Evolutionary conservation across 2,113 vertebrate species (phyloP).

Genomic region (Perognathus longimembris): DNA sequence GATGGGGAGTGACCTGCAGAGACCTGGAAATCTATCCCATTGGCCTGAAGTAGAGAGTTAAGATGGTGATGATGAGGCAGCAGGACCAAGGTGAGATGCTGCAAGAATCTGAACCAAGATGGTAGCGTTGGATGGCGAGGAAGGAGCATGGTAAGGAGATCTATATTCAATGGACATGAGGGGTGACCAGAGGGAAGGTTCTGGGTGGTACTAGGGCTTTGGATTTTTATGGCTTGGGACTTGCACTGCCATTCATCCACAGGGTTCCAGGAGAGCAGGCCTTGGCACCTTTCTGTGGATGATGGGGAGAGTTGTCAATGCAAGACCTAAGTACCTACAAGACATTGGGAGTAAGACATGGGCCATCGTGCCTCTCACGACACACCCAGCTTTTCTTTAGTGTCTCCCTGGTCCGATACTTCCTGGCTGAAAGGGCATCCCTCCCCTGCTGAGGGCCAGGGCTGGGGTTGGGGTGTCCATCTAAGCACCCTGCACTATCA

Average conservation of each 20-base stretch:
- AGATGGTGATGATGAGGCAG: fast-evolving
- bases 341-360: neutral
- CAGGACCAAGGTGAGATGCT: neutral
- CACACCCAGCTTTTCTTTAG: neutral
- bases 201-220: neutral
- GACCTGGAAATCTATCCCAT: too few relatives aligned
- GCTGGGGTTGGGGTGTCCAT: neutral
- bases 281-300: neutral
- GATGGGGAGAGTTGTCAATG: neutral
- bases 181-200: neutral
- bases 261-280: neutral
- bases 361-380: neutral
- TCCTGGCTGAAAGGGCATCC: neutral
- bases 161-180: fast-evolving
- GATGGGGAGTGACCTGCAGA: fast-evolving
- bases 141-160: neutral
- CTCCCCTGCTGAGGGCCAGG: neutral
- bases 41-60: neutral
- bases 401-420: neutral
- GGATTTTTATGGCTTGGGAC: neutral
- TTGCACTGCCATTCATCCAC: neutral
- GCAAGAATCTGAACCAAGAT: neutral
- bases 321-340: neutral
- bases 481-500: neutral
- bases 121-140: neutral